Base-by-base conservation (phyloP, 2,888 invertebrate species). In the Hylaea fasciaria region DNA sequence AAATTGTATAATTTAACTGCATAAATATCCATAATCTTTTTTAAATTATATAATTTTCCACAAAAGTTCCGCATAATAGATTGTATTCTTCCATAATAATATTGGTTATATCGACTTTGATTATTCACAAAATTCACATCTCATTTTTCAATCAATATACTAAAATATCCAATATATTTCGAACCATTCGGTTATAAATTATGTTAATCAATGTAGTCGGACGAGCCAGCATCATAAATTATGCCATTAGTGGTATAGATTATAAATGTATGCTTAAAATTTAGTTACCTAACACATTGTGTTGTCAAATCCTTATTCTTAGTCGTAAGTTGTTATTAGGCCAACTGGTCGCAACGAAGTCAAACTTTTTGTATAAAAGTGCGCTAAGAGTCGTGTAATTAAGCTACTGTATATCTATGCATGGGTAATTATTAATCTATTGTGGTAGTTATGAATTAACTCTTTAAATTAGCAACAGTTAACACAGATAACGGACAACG, bases 161-260 rank as follows among this genome's bases (percentile, higher is more conserved):
- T 8, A 37, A n/a, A 29, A 40, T 14, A 40, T 29, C 8, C 14
- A 40, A 40, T 50, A 28, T 28, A 0, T 4, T 28, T 11, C 1
- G 14, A 22, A 29, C 28, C 49, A 40, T 50, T 50, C 16, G 40
- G 22, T 13, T 29, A 16, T 14, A 50, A 50, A 40, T 50, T 50
- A 40, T 14, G 0, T 0, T 50, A 32, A 22, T 49, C n/a, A 39
- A 29, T 14, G 22, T 49, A 49, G 39, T 22, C 17, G 3, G 35
- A 28, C 13, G 22, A 17, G 9, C 43, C 11, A 43, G 40, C 14
- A 4, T 13, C 16, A 43, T 43, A 17, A 43, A 17, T 17, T 22
- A 12, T 17, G 16, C 11, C 43, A 10, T 17, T 10, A 43, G 17
- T 43, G 13, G 2, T 39, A 13, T 8, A n/a, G n/a, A 2, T 22